Percentiles rank a stretch among this genome's conserved stretches.
Evolutionary conservation across 1,140 invertebrate species (phyloP).

Genomic region (Hesperophylax magnus): DNA sequence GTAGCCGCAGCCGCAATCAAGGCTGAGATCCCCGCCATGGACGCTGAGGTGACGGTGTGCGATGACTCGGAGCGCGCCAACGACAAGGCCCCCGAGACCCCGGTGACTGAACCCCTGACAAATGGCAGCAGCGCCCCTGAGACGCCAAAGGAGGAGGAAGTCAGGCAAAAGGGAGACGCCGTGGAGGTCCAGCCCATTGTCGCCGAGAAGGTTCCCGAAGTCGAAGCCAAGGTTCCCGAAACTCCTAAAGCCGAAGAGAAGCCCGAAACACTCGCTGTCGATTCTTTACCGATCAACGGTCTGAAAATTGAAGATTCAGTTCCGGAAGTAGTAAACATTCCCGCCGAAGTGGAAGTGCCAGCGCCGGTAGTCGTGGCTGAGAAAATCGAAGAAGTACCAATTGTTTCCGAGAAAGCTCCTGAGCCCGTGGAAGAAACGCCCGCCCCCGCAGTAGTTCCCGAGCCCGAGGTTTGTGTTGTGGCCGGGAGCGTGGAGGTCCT

Average conservation of each 20-base stretch:
- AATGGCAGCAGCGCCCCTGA: slow-evolving; percentile 68
- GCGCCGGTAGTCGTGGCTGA: slow-evolving; percentile 60
- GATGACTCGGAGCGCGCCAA: slow-evolving; percentile 62
- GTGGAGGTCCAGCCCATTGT: slow-evolving; percentile 39
- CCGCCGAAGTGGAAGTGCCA: slow-evolving; percentile 54
- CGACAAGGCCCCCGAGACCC: slow-evolving; percentile 68
- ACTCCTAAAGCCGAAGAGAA: slow-evolving; percentile 21
- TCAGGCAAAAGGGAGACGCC: slow-evolving; percentile 50
- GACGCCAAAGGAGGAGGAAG: slow-evolving; percentile 63
- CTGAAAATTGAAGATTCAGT: slow-evolving; percentile 65
- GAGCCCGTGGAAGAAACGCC: slow-evolving; percentile 62
- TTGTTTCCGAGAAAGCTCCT: slow-evolving; percentile 61
- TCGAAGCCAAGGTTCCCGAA: slow-evolving; percentile 55
- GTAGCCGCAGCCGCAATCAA: slow-evolving; percentile 60
- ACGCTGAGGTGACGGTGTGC: slow-evolving; percentile 60
- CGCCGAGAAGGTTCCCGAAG: slow-evolving; percentile 60
- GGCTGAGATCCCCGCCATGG: slow-evolving; percentile 46
- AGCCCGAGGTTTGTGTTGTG: slow-evolving; percentile 66
- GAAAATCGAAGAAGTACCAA: slow-evolving; percentile 62
- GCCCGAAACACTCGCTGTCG: slow-evolving; percentile 45
- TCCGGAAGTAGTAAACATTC: slow-evolving; percentile 59
- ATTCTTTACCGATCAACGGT: slow-evolving; percentile 65
- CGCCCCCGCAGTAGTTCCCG: slow-evolving; percentile 62
- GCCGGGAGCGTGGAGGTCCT: slow-evolving; percentile 61
- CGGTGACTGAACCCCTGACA: slow-evolving; percentile 68